A percentile compares a stretch with the other conserved stretches of the same genome.
These are phyloP conservation scores for Ibidorhyncha struthersii DNA, from an alignment of 2,113 vertebrate species.

Conservation along the genomic window DNA sequence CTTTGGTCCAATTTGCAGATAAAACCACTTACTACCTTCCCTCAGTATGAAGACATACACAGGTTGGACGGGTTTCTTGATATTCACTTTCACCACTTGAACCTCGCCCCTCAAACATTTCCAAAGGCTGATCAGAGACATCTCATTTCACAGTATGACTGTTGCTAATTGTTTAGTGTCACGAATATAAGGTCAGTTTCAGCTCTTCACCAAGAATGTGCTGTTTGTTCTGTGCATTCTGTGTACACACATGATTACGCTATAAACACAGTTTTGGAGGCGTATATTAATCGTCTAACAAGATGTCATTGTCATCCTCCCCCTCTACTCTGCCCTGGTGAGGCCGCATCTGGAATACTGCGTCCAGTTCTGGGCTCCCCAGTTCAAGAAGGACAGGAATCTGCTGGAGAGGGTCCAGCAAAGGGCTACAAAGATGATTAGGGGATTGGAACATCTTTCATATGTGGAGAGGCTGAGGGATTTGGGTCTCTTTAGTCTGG, in stretches of 20 bases:
- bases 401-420: too few relatives aligned
- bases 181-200: neutral
- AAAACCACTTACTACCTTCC: neutral
- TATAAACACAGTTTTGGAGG: neutral
- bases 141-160: neutral
- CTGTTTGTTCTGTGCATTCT: neutral
- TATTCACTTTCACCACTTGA: neutral
- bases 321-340: too few relatives aligned
- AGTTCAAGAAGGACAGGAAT: too few relatives aligned
- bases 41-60: neutral
- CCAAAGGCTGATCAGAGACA: rapidly evolving
- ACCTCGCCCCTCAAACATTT: neutral
- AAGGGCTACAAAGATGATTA: too few relatives aligned
- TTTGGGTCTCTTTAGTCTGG: too few relatives aligned
- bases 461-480: too few relatives aligned
- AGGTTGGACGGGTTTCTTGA: neutral
- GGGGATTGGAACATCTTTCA: too few relatives aligned
- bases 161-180: neutral
- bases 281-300: neutral
- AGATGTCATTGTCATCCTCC: neutral
- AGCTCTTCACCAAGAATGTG: neutral
- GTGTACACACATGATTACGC: neutral
- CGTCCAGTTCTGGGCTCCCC: too few relatives aligned
- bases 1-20: neutral
- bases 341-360: too few relatives aligned